phyloP scores from a whole-genome alignment of 2,888 invertebrate species.

The Coremacera marginata region DNA sequence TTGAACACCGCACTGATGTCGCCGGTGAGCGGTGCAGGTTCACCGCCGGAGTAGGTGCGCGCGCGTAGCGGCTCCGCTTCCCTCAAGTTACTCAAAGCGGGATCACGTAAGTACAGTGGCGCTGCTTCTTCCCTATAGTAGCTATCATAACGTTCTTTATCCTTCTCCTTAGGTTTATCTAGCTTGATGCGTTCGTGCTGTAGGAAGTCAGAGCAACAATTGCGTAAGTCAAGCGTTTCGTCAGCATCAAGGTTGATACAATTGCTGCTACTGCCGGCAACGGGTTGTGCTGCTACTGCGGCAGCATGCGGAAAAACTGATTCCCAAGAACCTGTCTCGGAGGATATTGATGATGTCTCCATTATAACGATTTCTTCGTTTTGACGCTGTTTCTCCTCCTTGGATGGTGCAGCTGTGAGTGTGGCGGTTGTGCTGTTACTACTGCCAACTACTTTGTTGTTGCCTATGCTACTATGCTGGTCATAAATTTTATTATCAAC shows the following conservation, averaged over 20 bases:
- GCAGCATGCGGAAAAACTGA: constrained; percentile 71
- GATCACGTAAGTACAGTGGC: background rate
- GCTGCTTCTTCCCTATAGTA: constrained; percentile 4
- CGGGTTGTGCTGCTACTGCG: background rate
- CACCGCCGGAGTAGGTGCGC: constrained; percentile 52
- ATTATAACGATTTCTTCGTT: constrained; percentile 75
- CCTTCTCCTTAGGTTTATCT: constrained; percentile 42
- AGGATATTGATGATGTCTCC: constrained; percentile 76
- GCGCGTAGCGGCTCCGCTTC: constrained; percentile 46
- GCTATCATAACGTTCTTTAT: constrained; percentile 29
- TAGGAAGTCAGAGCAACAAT: constrained; percentile 70
- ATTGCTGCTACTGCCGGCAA: background rate
- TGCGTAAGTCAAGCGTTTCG: constrained; percentile 61
- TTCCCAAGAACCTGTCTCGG: constrained; percentile 77
- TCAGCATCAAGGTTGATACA: background rate
- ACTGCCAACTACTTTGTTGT: constrained; percentile 1
- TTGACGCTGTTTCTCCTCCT: constrained; percentile 75
- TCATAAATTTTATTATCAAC: constrained; percentile 61
- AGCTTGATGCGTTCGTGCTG: constrained; percentile 62
- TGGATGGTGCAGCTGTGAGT: constrained; percentile 58
- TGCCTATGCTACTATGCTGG: constrained; percentile 2
- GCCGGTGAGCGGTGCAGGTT: constrained; percentile 44
- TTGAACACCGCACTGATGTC: constrained; percentile 51
- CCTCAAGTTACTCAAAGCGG: constrained; percentile 5
- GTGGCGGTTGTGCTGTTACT: constrained; percentile 33